A percentile compares a stretch with the other conserved stretches of the same genome.
These are phyloP conservation scores for Leptodirus hochenwartii DNA, from an alignment of 2,888 invertebrate species.

Conservation along the genomic window DNA sequence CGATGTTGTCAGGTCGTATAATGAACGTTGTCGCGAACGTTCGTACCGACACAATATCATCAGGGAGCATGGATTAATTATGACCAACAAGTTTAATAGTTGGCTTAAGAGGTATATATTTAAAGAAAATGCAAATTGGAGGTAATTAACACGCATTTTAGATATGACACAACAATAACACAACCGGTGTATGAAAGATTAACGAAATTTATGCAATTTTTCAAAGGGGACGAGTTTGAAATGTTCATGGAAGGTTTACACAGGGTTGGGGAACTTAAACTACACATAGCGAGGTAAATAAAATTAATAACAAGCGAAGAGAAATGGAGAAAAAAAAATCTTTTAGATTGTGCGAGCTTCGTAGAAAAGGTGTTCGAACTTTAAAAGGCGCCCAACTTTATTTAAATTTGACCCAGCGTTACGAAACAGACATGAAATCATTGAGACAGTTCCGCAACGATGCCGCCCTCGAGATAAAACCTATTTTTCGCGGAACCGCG, in stretches of 20 bases:
- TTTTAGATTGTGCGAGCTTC: conserved; percentile 40
- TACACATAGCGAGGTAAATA: conserved; percentile 32
- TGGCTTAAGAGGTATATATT: conserved; percentile 51
- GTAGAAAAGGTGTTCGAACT: conserved; percentile 51
- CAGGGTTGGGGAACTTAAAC: conserved; percentile 47
- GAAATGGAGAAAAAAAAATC: background rate
- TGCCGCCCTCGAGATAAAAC: conserved; percentile 21
- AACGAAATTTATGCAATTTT: conserved; percentile 57
- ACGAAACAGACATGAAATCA: conserved; percentile 36
- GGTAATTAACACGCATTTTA: no score
- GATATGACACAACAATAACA: conserved; percentile 48
- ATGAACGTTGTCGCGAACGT: conserved; percentile 56
- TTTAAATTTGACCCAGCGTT: conserved; percentile 40
- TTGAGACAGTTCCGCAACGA: conserved; percentile 23
- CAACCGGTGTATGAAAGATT: conserved; percentile 37
- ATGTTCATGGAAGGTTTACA: conserved; percentile 58
- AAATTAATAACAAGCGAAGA: background rate
- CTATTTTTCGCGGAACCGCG: conserved; percentile 5
- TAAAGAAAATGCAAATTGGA: no score
- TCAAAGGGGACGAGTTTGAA: conserved; percentile 54
- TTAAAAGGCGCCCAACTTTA: conserved; percentile 45
- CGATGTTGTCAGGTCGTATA: conserved; percentile 52
- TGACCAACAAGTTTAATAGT: conserved; percentile 46
- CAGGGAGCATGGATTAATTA: conserved; percentile 60
- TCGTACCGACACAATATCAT: conserved; percentile 53